Conservation (phyloP, 2,888 invertebrate species). For the Idaea aversata region DNA sequence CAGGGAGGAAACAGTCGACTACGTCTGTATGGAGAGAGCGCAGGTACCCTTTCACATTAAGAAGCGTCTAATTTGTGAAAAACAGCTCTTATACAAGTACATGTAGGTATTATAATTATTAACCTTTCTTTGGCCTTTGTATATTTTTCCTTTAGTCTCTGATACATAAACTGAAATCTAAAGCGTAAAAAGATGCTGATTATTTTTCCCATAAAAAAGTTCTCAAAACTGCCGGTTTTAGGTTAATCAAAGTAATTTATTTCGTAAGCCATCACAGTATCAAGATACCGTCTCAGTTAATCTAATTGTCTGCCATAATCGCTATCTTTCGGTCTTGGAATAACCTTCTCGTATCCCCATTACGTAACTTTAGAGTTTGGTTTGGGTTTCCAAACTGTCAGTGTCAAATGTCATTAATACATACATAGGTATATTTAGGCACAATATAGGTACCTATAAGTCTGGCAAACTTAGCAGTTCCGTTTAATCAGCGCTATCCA, state of each 20-base stretch:
- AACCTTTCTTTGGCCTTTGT: too few relatives aligned
- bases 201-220: not conserved
- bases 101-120: too few relatives aligned
- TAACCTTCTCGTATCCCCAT: not conserved
- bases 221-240: not conserved
- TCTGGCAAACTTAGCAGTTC: too few relatives aligned
- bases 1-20: too few relatives aligned
- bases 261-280: not conserved
- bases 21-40: too few relatives aligned
- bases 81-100: too few relatives aligned
- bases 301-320: not conserved
- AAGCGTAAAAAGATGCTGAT: not conserved
- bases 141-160: not conserved
- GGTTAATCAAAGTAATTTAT: not conserved
- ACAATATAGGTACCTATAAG: too few relatives aligned
- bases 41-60: too few relatives aligned
- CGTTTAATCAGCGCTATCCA: too few relatives aligned
- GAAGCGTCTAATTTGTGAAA: too few relatives aligned
- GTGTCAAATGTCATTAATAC: not conserved
- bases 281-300: not conserved
- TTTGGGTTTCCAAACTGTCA: not conserved
- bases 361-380: not conserved
- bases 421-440: not conserved
- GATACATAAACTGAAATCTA: not conserved
- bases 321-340: slow-evolving; percentile 1